These are phyloP conservation scores for Irena cyanogastra DNA, from an alignment of 2,113 vertebrate species.

Conservation along the genomic window DNA sequence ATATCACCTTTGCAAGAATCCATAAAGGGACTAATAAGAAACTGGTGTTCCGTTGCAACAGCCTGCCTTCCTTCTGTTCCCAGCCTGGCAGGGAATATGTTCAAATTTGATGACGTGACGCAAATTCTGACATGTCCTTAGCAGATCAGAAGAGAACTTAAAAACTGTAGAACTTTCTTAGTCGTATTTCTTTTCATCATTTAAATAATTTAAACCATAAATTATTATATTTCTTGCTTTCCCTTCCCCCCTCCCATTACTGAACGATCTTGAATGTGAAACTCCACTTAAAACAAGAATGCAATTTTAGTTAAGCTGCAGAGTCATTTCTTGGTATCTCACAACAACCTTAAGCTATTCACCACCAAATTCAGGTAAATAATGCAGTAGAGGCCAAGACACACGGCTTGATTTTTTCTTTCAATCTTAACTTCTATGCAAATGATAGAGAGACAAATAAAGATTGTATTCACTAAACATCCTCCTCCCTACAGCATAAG, in stretches of 20 bases:
- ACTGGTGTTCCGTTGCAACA: neutral
- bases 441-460: neutral
- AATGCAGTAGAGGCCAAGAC: neutral
- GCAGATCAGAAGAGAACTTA: neutral
- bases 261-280: neutral
- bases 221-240: neutral
- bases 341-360: neutral
- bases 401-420: neutral
- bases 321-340: neutral
- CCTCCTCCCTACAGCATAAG: neutral
- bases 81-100: neutral
- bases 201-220: neutral
- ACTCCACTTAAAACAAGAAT: neutral
- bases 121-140: neutral
- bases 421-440: neutral
- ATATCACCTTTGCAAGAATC: neutral
- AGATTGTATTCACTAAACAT: neutral
- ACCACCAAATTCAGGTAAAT: neutral
- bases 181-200: neutral
- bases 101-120: neutral
- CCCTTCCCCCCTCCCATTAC: fast-evolving
- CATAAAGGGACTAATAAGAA: neutral
- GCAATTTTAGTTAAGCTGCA: neutral
- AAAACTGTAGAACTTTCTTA: neutral
- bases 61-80: neutral